Percentiles rank a stretch among this genome's conserved stretches.
Evolutionary conservation across 2,113 vertebrate genomes (phyloP).

Genomic region (Turnix velox): DNA sequence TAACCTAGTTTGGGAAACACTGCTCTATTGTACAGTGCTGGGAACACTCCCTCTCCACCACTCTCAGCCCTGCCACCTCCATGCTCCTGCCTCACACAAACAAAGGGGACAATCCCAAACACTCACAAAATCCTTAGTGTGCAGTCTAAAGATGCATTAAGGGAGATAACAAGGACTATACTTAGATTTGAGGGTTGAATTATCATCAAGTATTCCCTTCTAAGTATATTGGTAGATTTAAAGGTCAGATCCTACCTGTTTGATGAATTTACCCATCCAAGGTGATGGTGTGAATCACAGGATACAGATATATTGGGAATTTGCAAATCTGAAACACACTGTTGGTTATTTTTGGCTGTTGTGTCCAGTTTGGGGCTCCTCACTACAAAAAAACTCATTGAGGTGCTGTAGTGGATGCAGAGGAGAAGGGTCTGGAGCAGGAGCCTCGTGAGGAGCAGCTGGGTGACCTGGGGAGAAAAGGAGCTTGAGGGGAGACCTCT

Average conservation of each 20-base stretch:
- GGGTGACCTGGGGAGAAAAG: too few species aligned
- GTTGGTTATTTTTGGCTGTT: not conserved
- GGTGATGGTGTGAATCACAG: not conserved
- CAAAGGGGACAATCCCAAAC: conserved; percentile 11
- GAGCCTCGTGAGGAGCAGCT: too few species aligned
- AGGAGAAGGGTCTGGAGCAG: too few species aligned
- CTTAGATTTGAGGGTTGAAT: not conserved
- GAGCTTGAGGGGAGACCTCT: too few species aligned
- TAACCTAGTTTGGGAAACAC: conserved; percentile 57
- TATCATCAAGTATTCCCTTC: not conserved
- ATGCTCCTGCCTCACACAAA: not conserved
- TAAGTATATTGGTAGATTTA: not conserved
- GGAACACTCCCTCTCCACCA: not conserved
- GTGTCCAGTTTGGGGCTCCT: too few species aligned
- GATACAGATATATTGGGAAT: not conserved
- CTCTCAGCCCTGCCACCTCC: conserved; percentile 8
- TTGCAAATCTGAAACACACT: not conserved
- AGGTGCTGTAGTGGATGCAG: too few species aligned
- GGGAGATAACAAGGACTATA: not conserved
- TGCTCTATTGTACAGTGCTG: conserved; percentile 35
- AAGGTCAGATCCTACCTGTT: not conserved
- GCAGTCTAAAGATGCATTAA: not conserved
- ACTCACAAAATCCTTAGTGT: not conserved
- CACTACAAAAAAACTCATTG: too few species aligned
- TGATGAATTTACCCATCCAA: not conserved